Evolutionary conservation across 2,797 vertebrate genomes (phyloP).

Genomic region (Diglossa cyanea): DNA sequence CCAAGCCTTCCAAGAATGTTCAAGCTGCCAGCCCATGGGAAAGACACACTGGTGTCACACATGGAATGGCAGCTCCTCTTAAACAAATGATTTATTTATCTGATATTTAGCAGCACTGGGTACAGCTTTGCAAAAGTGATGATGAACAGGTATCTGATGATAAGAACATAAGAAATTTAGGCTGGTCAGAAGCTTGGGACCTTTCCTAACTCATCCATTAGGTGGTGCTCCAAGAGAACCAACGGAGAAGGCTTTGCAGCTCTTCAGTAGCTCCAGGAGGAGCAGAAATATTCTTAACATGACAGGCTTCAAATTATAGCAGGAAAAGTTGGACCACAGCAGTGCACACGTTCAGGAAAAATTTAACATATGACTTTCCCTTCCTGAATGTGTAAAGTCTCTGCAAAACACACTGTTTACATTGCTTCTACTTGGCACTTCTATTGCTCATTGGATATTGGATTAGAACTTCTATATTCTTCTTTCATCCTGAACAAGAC

Average conservation of each 20-base stretch:
- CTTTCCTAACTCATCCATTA: constrained; percentile 68
- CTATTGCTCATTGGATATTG: neutral
- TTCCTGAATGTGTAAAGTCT: neutral
- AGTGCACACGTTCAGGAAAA: neutral
- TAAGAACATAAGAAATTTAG: neutral
- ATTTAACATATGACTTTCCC: neutral
- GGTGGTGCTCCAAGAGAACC: constrained; percentile 71
- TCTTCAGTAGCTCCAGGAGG: constrained; percentile 13
- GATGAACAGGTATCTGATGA: neutral
- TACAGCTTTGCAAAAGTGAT: neutral
- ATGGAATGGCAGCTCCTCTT: neutral
- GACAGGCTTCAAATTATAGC: constrained; percentile 5
- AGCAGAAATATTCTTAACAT: neutral
- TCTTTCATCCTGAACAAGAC: constrained; percentile 7
- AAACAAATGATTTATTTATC: neutral
- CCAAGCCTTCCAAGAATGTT: neutral
- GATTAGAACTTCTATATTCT: constrained; percentile 24
- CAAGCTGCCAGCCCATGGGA: neutral
- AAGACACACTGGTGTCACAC: neutral
- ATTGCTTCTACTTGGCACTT: constrained; percentile 1
- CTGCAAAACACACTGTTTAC: constrained; percentile 15
- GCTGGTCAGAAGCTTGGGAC: neutral
- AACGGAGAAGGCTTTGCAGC: neutral
- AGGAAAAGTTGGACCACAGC: constrained; percentile 24
- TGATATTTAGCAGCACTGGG: neutral